Base-by-base conservation (phyloP, 2,113 vertebrate species). In the Trichechus manatus region DNA sequence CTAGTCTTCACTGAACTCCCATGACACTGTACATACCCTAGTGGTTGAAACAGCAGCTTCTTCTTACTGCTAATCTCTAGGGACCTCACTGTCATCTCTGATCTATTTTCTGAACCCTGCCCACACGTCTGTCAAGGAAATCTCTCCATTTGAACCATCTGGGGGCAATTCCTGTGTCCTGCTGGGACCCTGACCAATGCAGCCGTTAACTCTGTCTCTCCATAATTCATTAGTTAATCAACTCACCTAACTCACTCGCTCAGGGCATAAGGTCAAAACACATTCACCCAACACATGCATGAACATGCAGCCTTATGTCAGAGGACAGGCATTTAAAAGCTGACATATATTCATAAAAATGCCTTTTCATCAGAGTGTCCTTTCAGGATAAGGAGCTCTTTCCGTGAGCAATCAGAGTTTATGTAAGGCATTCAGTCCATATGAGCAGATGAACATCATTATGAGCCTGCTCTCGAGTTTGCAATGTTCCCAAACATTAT, bases 401-500 rank as follows among this genome's bases (percentile, higher is more conserved):
- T 95, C 87, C 39, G 25, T 31, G 66, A 88, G 84, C 85, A 97
- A 50, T 81, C 53, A n/a, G 93, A 88, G 87, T 94, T 94, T 93
- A 96, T 64, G 56, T 68, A 61, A 92, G 88, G 80, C 92, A 63
- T 3, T 81, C 92, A 56, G 10, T 93, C 92, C 87, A 66, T 33
- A 93, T 1, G 47, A 90, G 59, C 87, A 90, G 96, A 95, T 79
- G 93, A 90, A 19, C 85, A 72, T 79, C 92, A 90, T 93, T 83
- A 90, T 23, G 82, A 90, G 85, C 83, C 93, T 0, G 6, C 92
- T 95, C 78, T 89, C 1, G 50, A 96, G 98, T 93, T 19, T 95
- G 72, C 97, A 96, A 44, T 96, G 95, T 97, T 97, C 96, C 95
- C 96, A 97, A 97, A 96, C 94, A 86, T 90, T 90, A 97, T 95